A percentile compares a stretch with the other conserved stretches of the same genome.
Conservation (phyloP, 2,113 vertebrate species). For the Dromiciops gliroides region DNA sequence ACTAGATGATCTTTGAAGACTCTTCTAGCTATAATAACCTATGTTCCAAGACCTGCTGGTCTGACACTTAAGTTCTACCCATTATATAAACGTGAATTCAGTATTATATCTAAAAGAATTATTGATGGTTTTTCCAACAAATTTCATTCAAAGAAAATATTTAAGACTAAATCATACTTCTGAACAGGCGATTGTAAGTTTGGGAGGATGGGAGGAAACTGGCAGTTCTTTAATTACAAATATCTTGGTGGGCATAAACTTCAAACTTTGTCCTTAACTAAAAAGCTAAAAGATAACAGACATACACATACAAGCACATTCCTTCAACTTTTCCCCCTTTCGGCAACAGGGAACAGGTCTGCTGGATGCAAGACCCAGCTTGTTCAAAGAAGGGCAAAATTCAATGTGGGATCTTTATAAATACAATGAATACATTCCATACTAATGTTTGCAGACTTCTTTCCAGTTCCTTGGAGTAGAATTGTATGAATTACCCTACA, state of each 20-base stretch:
- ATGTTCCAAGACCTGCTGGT: background rate
- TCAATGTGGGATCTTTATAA: fast-evolving
- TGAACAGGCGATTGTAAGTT: background rate
- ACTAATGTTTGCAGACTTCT: background rate
- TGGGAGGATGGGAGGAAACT: background rate
- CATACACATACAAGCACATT: background rate
- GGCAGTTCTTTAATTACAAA: background rate
- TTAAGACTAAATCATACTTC: background rate
- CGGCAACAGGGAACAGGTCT: background rate
- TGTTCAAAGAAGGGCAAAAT: conserved; percentile 10
- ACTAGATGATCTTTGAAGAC: background rate
- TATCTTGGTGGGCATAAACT: background rate
- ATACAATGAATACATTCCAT: background rate
- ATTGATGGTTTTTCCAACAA: background rate
- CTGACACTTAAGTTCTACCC: background rate
- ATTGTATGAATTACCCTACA: background rate
- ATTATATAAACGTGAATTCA: background rate
- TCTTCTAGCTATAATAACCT: background rate
- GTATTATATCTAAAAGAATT: conserved; percentile 18
- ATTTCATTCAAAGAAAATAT: conserved; percentile 27
- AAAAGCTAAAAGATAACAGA: background rate
- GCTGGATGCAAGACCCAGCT: background rate
- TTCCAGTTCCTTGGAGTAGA: background rate
- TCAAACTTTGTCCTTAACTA: background rate
- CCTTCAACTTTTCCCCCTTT: background rate